phyloP scores from a whole-genome alignment of 2,113 vertebrate species.

The Solenodon paradoxus region DNA sequence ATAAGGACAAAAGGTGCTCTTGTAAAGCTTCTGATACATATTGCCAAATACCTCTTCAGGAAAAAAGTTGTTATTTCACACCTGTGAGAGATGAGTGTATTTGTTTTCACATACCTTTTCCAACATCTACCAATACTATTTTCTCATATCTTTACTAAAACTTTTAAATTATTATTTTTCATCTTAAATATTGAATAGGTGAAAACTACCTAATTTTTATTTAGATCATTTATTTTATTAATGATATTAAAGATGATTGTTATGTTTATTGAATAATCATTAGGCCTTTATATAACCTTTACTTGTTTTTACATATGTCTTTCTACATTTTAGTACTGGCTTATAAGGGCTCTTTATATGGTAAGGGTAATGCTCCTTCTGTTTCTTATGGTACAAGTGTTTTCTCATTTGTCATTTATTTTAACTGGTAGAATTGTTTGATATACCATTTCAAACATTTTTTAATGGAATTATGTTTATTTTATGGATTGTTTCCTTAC shows the following conservation, averaged over 20 bases:
- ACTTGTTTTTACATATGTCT: not conserved
- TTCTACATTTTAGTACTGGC: not conserved
- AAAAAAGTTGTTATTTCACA: not conserved
- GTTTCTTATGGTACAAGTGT: not conserved
- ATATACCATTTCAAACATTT: not conserved
- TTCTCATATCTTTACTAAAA: no score
- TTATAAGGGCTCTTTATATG: not conserved
- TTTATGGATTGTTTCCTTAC: not conserved
- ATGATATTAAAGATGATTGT: not conserved
- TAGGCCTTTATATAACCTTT: not conserved
- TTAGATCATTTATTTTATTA: not conserved
- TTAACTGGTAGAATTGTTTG: not conserved
- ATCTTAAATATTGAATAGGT: not conserved
- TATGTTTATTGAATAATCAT: not conserved
- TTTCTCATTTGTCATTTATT: not conserved
- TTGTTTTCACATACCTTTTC: not conserved
- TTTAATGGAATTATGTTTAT: not conserved
- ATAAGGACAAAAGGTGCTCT: not conserved
- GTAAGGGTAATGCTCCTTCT: not conserved
- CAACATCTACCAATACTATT: no score
- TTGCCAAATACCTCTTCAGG: not conserved
- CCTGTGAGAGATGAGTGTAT: not conserved
- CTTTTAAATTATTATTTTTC: no score
- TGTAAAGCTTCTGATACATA: not conserved
- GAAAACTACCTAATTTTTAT: not conserved